These are phyloP conservation scores for Avahi laniger DNA, from an alignment of 2,797 vertebrate species.

Conservation along the genomic window DNA sequence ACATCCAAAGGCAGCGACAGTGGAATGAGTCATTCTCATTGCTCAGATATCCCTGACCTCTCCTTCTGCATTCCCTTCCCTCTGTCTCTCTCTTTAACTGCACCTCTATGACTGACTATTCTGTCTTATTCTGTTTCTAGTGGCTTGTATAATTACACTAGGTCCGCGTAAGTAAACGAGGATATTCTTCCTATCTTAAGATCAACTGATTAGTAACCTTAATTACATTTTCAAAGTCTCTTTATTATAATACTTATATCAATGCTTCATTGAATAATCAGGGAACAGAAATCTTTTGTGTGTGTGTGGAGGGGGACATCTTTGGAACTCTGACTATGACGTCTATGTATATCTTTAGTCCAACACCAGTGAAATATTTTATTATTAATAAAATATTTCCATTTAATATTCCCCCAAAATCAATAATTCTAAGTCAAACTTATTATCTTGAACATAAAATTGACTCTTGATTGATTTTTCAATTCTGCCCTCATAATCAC, in stretches of 20 bases:
- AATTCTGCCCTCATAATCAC: neutral
- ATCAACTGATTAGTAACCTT: neutral
- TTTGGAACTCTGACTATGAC: neutral
- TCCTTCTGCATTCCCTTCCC: neutral
- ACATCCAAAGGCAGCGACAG: neutral
- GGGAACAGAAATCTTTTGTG: neutral
- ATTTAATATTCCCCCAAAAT: neutral
- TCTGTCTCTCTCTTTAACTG: neutral
- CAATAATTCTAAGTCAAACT: neutral
- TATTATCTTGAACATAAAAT: neutral
- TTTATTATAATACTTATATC: neutral
- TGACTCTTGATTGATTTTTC: neutral
- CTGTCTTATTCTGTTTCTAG: neutral
- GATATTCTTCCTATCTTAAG: neutral
- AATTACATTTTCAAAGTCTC: neutral
- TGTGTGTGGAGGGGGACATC: accelerated
- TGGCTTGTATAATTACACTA: neutral
- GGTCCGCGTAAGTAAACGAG: neutral
- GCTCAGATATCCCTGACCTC: neutral
- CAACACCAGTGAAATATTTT: neutral
- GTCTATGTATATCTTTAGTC: neutral
- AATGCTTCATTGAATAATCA: neutral
- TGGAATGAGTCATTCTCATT: neutral
- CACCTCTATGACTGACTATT: neutral
- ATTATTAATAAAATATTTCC: neutral